A percentile compares a stretch with the other conserved stretches of the same genome.
phyloP scores from a whole-genome alignment of 2,888 invertebrate genomes.

The Melolontha melolontha region DNA sequence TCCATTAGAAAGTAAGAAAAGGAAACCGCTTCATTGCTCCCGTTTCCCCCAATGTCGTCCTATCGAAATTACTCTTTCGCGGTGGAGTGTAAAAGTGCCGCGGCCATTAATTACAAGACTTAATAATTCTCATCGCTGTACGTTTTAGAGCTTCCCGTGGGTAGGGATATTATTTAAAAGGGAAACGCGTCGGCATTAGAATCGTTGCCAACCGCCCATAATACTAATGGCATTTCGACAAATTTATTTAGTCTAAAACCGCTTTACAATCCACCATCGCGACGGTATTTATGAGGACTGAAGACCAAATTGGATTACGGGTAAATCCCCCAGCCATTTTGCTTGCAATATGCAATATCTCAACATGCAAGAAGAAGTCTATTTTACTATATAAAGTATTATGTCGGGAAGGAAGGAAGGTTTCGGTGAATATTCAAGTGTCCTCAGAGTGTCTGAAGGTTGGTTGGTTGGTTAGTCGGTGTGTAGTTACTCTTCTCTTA shows the following conservation, averaged over 20 bases:
- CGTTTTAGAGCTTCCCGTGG: slow-evolving; percentile 3
- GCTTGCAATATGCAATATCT: slow-evolving; percentile 57
- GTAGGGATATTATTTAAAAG: slow-evolving; percentile 23
- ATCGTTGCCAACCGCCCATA: slow-evolving; percentile 44
- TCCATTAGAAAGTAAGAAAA: not conserved
- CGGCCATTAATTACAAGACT: slow-evolving; percentile 31
- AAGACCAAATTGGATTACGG: slow-evolving; percentile 56
- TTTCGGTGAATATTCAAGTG: slow-evolving; percentile 29
- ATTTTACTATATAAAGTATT: slow-evolving; percentile 50
- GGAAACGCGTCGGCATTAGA: slow-evolving; percentile 36
- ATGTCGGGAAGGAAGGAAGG: slow-evolving; percentile 21
- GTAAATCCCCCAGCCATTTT: slow-evolving; percentile 51
- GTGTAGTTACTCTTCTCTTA: slow-evolving; percentile 21
- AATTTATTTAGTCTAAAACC: slow-evolving; percentile 55
- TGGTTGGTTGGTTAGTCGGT: slow-evolving; percentile 23
- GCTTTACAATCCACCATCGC: slow-evolving; percentile 11
- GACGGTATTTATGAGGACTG: slow-evolving; percentile 53
- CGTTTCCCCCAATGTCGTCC: slow-evolving; percentile 6
- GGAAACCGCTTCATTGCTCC: slow-evolving; percentile 8
- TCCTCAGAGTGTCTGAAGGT: not conserved
- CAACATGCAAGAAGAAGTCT: slow-evolving; percentile 51
- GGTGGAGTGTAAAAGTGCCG: slow-evolving; percentile 3
- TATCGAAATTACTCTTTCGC: not conserved
- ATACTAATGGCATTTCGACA: slow-evolving; percentile 55
- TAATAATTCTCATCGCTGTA: slow-evolving; percentile 26